phyloP scores from a whole-genome alignment of 2,113 vertebrate genomes.

The Chaetodon trifascialis region DNA sequence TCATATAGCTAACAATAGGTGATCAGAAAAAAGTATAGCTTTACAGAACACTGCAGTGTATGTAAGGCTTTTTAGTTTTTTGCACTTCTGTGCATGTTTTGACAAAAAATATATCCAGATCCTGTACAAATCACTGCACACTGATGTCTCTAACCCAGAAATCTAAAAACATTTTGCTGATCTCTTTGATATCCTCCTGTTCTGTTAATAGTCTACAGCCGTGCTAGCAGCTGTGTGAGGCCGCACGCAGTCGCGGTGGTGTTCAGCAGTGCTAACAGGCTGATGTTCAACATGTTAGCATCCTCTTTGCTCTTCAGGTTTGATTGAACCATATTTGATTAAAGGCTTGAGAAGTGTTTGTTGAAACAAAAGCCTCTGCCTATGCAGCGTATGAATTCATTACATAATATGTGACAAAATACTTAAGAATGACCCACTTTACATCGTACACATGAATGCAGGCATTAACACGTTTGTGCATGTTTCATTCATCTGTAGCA shows the following conservation, averaged over 20 bases:
- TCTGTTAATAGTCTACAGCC: no score
- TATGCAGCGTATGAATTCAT: neutral
- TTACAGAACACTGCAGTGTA: no score
- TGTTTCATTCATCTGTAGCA: neutral
- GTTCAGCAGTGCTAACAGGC: no score
- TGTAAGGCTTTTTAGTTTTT: no score
- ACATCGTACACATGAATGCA: neutral
- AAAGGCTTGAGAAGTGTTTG: conserved; percentile 12
- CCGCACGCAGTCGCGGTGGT: no score
- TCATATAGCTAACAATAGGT: neutral
- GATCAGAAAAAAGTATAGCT: neutral
- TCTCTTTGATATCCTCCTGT: no score
- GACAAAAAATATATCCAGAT: neutral
- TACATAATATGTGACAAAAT: neutral
- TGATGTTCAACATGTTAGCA: no score
- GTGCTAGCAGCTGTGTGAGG: no score
- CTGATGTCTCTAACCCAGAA: neutral
- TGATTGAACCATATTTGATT: neutral
- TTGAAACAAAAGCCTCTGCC: neutral
- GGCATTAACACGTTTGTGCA: neutral
- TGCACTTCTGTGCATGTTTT: neutral
- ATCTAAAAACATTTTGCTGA: neutral
- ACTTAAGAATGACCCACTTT: neutral
- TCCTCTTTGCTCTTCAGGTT: neutral
- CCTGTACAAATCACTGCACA: neutral